Percentiles rank a stretch among this genome's conserved stretches.
phyloP scores from a whole-genome alignment of 2,888 invertebrate genomes.

The Blastobasis lacticolella region DNA sequence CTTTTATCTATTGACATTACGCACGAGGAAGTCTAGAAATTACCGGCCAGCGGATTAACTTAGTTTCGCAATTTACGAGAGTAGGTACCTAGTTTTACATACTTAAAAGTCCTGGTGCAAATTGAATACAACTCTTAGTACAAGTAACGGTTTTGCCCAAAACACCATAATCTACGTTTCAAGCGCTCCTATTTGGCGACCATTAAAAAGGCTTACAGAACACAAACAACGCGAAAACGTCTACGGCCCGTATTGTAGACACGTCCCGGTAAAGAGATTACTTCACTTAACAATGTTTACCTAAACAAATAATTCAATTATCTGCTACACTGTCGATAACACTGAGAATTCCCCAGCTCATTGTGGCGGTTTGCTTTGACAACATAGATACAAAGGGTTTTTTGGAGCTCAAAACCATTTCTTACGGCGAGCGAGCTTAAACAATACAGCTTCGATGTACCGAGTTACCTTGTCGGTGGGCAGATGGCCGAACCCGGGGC shows the following conservation, averaged over 20 bases:
- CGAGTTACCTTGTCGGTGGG: conserved; percentile 9
- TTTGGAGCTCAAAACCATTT: conserved; percentile 30
- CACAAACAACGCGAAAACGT: conserved; percentile 9
- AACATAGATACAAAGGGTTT: conserved; percentile 31
- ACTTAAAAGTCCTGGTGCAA: too few species aligned
- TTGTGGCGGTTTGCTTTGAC: conserved; percentile 42
- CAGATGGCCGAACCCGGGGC: conserved; percentile 2
- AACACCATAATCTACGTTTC: neutral
- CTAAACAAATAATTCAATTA: conserved; percentile 43
- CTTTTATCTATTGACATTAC: too few species aligned
- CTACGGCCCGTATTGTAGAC: conserved; percentile 9
- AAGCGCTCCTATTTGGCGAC: conserved; percentile 1
- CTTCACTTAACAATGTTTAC: conserved; percentile 12
- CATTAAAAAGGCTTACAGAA: conserved; percentile 2
- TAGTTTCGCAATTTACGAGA: too few species aligned
- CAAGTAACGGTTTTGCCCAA: conserved; percentile 4
- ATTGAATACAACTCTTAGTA: too few species aligned
- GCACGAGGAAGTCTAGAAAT: too few species aligned
- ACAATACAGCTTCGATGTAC: conserved; percentile 31
- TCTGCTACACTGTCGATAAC: conserved; percentile 37
- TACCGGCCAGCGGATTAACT: too few species aligned
- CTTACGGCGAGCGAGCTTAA: conserved; percentile 32
- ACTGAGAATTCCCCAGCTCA: conserved; percentile 21
- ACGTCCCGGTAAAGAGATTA: conserved; percentile 16
- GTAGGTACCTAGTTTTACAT: too few species aligned